Base-by-base conservation (phyloP, 1,140 invertebrate species). In the Cataglyphis hispanica region DNA sequence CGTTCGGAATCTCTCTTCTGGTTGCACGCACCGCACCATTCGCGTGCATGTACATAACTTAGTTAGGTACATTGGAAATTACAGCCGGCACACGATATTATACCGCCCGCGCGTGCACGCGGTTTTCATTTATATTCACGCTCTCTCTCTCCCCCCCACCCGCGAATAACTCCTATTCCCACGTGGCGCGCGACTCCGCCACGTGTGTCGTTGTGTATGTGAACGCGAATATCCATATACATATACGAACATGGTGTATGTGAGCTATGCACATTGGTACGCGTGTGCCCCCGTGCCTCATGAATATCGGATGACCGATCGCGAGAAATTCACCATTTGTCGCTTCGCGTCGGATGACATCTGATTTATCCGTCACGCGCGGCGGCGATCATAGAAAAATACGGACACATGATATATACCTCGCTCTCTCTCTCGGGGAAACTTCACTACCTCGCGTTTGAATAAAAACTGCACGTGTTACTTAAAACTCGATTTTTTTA, bases 21-120 rank as follows among this genome's bases (percentile, higher is more conserved):
- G 60, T 60, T 56, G 67, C 22, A 60, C 75, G 86, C 74, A 74
- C 81, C 74, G 58, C 84, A 75, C 80, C 80, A 84, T 86, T 87
- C 86, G 74, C 85, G 74, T 84, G 75, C 19, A 50, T 61, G 27
- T 72, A 87, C 87, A 89, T 89, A 92, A 91, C 91, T 86, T 88
- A 91, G 91, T 92, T 92, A 92, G 86, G 78, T 86, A 86, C 88
- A 91, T 90, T 91, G 87, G 88, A 91, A 93, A 93, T 92, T 91
- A 92, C 91, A 90, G 87, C 84, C 90, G 72, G 78, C 89, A 87
- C 86, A 87, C 72, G 87, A 91, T 89, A 92, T 93, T 91, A 92
- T 88, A 91, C 76, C 76, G 81, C 67, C 77, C n/a, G n/a, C 46
- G 27, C 74, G 81, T 60, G 69, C 76, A 46, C 58, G 66, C 46